These are phyloP conservation scores for Colletes latitarsis DNA, from an alignment of 1,140 invertebrate genomes.

Conservation along the genomic window DNA sequence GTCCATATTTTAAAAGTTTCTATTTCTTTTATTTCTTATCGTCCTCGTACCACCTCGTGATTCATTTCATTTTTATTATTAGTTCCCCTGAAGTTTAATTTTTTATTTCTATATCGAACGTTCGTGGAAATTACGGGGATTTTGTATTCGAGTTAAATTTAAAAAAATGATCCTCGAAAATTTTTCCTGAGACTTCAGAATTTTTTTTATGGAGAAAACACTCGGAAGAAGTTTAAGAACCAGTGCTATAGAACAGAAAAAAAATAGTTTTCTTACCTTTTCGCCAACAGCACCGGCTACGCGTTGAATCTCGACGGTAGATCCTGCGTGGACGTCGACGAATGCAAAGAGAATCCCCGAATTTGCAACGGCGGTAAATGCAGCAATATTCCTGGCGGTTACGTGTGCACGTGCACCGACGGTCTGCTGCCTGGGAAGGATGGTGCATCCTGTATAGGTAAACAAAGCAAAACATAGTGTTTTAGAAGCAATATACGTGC, in stretches of 20 bases:
- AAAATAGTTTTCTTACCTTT: background rate
- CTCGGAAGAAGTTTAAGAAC: background rate
- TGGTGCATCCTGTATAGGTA: conserved; percentile 87
- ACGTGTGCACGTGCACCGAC: conserved; percentile 88
- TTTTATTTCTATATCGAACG: no score
- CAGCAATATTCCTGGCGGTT: conserved; percentile 89
- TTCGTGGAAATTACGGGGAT: no score
- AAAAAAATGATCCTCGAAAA: no score
- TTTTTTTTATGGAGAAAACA: background rate
- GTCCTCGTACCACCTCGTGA: no score
- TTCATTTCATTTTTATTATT: no score
- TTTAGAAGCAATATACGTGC: no score
- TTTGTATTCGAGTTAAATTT: no score
- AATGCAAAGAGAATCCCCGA: conserved; percentile 89
- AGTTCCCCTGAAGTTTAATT: no score
- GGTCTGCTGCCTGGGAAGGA: conserved; percentile 88
- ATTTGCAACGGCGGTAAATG: conserved; percentile 93
- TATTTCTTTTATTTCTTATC: no score
- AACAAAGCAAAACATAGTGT: background rate
- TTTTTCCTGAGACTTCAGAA: background rate
- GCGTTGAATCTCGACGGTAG: conserved; percentile 84
- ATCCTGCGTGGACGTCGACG: conserved; percentile 86
- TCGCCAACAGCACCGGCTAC: conserved; percentile 85
- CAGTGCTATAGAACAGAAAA: background rate
- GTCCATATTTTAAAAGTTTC: no score